Base-by-base conservation (phyloP, 2,888 invertebrate species). In the Eupithecia exiguata region DNA sequence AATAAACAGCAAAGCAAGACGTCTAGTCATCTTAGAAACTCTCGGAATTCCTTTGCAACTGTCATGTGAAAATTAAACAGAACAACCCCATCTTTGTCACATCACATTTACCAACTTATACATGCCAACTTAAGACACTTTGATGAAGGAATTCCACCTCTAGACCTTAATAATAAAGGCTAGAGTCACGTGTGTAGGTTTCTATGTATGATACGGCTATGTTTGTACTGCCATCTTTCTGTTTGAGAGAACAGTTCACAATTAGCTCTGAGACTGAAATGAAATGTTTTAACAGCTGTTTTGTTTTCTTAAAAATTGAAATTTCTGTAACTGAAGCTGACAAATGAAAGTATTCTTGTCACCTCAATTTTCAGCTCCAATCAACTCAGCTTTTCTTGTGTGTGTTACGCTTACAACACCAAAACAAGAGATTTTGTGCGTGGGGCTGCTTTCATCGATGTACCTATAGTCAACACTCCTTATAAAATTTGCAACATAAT, bases 1-100 rank as follows among this genome's bases (percentile, higher is more conserved):
- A 35, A 62, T 9, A 62, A 62, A 62, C 62, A 62, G 25, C 16
- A 43, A 69, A 70, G 38, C 38, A 40, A 10, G 16, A 53, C 63
- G 70, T 68, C 63, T 66, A 73, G 71, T 73, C 75, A 73, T 71
- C 53, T 46, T 38, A 61, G 71, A 74, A 71, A 72, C 67, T 71
- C 62, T 7, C 21, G 73, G 70, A 76, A 76, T 70, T 66, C 25
- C 58, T 14, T 58, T 58, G 58, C 58, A 53, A 25, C 86, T 87
- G 87, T 88, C 90, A 90, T n/a, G 89, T 90, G 90, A 87, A 89
- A 91, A 91, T 91, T 89, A 89, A 91, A 90, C 88, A 85, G 84
- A 86, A 86, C 85, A 79, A 78, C 89, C 88, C 87, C 87, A 88
- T 90, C 89, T 89, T 87, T 89, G 88, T 91, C 88, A 87, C 88